Evolutionary conservation across 2,888 invertebrate genomes (phyloP).

Genomic region (Tillus elongatus): DNA sequence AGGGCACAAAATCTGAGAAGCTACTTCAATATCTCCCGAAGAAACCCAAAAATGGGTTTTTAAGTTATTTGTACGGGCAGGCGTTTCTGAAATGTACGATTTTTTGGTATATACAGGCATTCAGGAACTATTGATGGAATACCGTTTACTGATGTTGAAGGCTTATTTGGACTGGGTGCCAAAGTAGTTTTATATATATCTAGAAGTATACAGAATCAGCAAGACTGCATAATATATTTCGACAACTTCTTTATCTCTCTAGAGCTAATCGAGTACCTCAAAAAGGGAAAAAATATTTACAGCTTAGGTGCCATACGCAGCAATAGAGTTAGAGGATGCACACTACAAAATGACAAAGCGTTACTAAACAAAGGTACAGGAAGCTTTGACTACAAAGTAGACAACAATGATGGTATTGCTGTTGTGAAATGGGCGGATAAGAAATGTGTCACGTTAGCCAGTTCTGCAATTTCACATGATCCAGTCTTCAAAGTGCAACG

Average conservation of each 20-base stretch:
- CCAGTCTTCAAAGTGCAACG: not conserved
- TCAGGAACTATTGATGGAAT: no score
- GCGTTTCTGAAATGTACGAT: slow-evolving; percentile 9
- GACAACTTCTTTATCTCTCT: no score
- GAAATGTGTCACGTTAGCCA: slow-evolving; percentile 20
- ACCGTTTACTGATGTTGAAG: no score
- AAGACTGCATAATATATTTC: no score
- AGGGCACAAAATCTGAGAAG: slow-evolving; percentile 11
- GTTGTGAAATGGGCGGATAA: slow-evolving; percentile 23
- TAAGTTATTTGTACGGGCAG: slow-evolving; percentile 8
- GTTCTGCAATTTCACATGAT: not conserved
- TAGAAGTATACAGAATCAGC: no score
- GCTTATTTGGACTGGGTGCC: no score
- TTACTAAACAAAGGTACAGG: slow-evolving; percentile 15
- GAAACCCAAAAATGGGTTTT: slow-evolving; percentile 11
- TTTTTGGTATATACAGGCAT: slow-evolving; percentile 7
- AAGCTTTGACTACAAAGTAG: slow-evolving; percentile 15
- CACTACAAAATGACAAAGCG: slow-evolving; percentile 12
- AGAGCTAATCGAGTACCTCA: no score
- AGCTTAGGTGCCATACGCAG: slow-evolving; percentile 1
- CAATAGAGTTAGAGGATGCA: slow-evolving; percentile 12
- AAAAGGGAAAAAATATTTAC: not conserved
- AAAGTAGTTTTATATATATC: no score
- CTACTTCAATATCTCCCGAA: slow-evolving; percentile 8
- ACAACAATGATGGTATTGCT: slow-evolving; percentile 13